phyloP scores from a whole-genome alignment of 2,113 vertebrate species.

The Hippopotamus amphibius region DNA sequence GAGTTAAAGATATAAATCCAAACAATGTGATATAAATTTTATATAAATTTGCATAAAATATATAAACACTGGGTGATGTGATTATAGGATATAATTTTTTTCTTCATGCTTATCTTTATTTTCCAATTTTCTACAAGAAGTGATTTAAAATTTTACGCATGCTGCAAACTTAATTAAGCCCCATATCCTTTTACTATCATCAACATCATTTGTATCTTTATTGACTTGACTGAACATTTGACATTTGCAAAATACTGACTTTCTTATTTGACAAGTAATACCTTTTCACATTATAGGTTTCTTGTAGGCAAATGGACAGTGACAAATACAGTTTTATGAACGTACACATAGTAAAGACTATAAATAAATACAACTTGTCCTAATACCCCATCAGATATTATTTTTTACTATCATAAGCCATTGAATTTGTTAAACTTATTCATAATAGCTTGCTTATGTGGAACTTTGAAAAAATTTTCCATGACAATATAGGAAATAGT shows the following conservation, averaged over 20 bases:
- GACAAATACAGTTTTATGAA: slow-evolving; percentile 1
- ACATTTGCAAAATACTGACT: not conserved
- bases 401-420: slow-evolving; percentile 21
- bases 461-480: not conserved
- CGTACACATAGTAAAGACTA: not conserved
- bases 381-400: not conserved
- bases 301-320: not conserved
- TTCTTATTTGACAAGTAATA: not conserved
- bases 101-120: slow-evolving; percentile 8
- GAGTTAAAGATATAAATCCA: not conserved
- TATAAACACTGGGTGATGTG: not conserved
- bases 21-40: not conserved
- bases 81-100: not conserved
- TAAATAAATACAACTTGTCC: not conserved
- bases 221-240: not conserved
- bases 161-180: not conserved
- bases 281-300: not conserved
- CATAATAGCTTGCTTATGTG: not conserved
- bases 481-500: not conserved
- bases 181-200: not conserved
- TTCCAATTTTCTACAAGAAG: not conserved
- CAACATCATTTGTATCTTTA: not conserved
- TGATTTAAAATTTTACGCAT: slow-evolving; percentile 13
- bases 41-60: too few species aligned
- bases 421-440: not conserved